Evolutionary conservation across 2,113 vertebrate species (phyloP), one percentile per base, ranked within the genome.

Genomic region (Acinonyx jubatus): DNA sequence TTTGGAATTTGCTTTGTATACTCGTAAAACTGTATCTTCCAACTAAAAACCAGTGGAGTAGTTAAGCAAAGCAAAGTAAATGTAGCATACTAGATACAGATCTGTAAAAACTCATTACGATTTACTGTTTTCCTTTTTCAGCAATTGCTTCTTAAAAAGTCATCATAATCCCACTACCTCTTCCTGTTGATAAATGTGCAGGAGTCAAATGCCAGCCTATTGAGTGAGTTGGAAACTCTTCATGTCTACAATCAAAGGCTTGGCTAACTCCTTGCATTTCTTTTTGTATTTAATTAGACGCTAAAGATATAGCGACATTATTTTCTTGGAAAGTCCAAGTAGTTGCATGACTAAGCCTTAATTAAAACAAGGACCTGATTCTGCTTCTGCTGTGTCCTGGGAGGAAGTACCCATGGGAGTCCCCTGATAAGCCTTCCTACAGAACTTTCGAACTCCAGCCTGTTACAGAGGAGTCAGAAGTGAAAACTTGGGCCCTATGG

Each of bases 321-420:
- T 96, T 97, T 98, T 98, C 98, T 97, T 98, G 97, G 97, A 98
- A 97, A 86, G 96, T 27, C 3, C 92, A 71, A 25, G 71, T 97
- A 95, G 96, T 98, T 98, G 98, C 96, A 98, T 98, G 98, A 98
- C 96, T 98, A 98, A 99, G 92, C 84, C 33, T 97, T 98, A 98
- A 98, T 99, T 98, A 96, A 98, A 98, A 97, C 96, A 98, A 98
- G 98, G 81, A 97, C 71, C 33, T 96, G 88, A 38, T 91, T 97
- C 82, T 0, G 1, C 48, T 97, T 66, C 68, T 0, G 3, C 31
- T 86, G 71, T 71, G 13, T 88, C 41, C 21, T 96, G 81, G 80
- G 86, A 94, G 84, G 78, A 98, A 96, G 63, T 41, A 94, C 73
- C n/a, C 25, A 57, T n/a, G 12, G 81, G 18, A 61, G 33, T 90